Percentiles rank a stretch among this genome's conserved stretches.
Evolutionary conservation across 2,797 vertebrate species (phyloP).

Genomic region (Bovichtus diacanthus): DNA sequence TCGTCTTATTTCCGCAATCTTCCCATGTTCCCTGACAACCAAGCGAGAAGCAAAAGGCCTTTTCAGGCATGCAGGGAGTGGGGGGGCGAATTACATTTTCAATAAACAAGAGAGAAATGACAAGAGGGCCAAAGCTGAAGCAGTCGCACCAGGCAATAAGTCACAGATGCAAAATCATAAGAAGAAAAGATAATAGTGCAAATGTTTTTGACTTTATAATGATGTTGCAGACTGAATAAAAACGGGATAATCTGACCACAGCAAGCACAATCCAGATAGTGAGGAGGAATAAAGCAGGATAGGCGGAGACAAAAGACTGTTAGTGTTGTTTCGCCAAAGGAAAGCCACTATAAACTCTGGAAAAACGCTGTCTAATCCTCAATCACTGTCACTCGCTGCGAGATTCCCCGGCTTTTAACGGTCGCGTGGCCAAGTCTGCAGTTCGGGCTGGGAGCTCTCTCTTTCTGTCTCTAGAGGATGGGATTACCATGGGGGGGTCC

Average conservation of each 20-base stretch:
- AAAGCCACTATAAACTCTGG: slow-evolving; percentile 47
- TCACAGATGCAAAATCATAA: slow-evolving; percentile 25
- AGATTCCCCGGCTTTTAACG: slow-evolving; percentile 43
- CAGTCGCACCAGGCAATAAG: slow-evolving; percentile 25
- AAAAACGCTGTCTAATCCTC: slow-evolving; percentile 37
- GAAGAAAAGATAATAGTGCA: background rate
- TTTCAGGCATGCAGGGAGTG: slow-evolving; percentile 22
- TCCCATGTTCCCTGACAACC: slow-evolving; percentile 13
- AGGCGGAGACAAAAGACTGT: slow-evolving; percentile 30
- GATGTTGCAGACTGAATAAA: background rate
- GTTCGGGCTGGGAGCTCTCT: slow-evolving; percentile 43
- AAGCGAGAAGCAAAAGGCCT: slow-evolving; percentile 22
- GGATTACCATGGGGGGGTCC: slow-evolving; percentile 42
- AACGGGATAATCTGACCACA: slow-evolving; percentile 13
- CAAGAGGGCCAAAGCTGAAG: slow-evolving; percentile 18
- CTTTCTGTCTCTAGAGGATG: slow-evolving; percentile 45
- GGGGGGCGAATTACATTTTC: slow-evolving; percentile 32
- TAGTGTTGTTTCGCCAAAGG: slow-evolving; percentile 25
- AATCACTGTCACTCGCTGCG: slow-evolving; percentile 51
- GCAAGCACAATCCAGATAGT: slow-evolving; percentile 52
- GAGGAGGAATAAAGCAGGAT: slow-evolving; percentile 25
- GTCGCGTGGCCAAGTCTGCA: slow-evolving; percentile 42
- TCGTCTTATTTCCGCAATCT: slow-evolving; percentile 23
- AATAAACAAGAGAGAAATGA: slow-evolving; percentile 36
- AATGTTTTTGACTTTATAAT: slow-evolving; percentile 12